These are phyloP conservation scores for Pocillopora meandrina DNA, from an alignment of 92 coral and sea anemone genomes.

Conservation along the genomic window DNA sequence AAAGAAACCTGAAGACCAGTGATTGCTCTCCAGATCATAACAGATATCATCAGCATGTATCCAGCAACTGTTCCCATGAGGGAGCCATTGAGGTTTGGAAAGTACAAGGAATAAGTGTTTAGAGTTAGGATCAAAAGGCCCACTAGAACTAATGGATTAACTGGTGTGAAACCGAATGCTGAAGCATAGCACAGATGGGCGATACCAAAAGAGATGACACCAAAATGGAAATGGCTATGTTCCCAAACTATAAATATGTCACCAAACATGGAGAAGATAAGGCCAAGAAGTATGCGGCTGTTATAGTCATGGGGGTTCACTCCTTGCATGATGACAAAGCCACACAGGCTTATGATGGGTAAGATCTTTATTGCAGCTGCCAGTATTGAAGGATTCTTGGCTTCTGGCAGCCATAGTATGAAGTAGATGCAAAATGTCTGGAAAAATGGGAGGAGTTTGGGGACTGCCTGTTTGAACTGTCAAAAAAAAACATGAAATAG, in stretches of 20 bases:
- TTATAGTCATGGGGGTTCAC: conserved; percentile 53
- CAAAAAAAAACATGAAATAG: background rate
- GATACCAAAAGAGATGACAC: conserved; percentile 55
- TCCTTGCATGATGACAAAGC: conserved; percentile 56
- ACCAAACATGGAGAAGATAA: conserved; percentile 65
- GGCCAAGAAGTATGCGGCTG: conserved; percentile 51
- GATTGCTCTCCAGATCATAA: conserved; percentile 70
- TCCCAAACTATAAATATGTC: conserved; percentile 76
- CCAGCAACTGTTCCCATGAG: conserved; percentile 43
- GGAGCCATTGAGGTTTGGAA: conserved; percentile 56
- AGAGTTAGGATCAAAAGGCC: conserved; percentile 8
- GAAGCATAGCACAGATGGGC: conserved; percentile 58
- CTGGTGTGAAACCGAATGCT: conserved; percentile 66
- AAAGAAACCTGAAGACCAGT: conserved; percentile 39
- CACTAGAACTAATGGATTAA: conserved; percentile 28
- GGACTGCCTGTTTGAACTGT: conserved; percentile 53
- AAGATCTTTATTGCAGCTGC: conserved; percentile 55
- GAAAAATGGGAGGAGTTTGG: conserved; percentile 60
- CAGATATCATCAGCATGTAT: conserved; percentile 46
- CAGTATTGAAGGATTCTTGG: conserved; percentile 50
- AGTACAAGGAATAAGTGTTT: conserved; percentile 35
- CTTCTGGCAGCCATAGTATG: conserved; percentile 61
- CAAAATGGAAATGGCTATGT: conserved; percentile 46
- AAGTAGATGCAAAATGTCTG: conserved; percentile 57
- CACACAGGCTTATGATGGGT: conserved; percentile 65